Percentiles rank a stretch among this genome's conserved stretches.
Evolutionary conservation across 2,113 vertebrate genomes (phyloP).

Genomic region (Cygnus buccinator): DNA sequence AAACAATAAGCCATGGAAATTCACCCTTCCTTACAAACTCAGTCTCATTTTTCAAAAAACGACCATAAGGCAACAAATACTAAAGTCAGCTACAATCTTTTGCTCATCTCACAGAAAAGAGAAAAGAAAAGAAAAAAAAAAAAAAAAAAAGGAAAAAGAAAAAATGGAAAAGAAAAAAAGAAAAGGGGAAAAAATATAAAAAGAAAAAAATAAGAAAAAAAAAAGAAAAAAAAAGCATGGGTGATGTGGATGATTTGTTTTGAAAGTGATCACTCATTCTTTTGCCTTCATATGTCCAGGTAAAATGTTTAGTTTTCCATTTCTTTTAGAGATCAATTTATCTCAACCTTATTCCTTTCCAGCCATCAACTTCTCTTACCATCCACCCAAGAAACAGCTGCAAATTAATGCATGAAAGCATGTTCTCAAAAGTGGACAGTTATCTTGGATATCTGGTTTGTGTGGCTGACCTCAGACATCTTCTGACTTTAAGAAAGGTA

Average conservation of each 20-base stretch:
- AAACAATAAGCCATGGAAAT: neutral
- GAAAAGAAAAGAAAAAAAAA: no score
- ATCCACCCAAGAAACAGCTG: neutral
- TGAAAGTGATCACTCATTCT: neutral
- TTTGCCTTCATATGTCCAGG: neutral
- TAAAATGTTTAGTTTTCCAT: neutral
- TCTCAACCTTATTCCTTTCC: neutral
- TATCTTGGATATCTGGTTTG: neutral
- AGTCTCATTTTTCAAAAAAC: neutral
- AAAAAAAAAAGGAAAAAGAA: no score
- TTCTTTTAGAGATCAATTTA: neutral
- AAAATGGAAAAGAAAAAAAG: no score
- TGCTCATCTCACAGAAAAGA: neutral
- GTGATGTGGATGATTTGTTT: neutral
- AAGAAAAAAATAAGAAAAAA: no score
- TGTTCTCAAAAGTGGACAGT: neutral
- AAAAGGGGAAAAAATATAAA: no score
- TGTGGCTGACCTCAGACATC: neutral
- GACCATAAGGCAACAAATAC: neutral
- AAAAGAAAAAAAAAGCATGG: neutral
- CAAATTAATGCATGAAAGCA: neutral
- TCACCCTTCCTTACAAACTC: neutral
- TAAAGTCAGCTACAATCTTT: neutral
- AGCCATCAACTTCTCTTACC: neutral
- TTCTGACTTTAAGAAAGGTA: neutral